phyloP scores from a whole-genome alignment of 2,113 vertebrate genomes.

The Porphyrio hochstetteri region DNA sequence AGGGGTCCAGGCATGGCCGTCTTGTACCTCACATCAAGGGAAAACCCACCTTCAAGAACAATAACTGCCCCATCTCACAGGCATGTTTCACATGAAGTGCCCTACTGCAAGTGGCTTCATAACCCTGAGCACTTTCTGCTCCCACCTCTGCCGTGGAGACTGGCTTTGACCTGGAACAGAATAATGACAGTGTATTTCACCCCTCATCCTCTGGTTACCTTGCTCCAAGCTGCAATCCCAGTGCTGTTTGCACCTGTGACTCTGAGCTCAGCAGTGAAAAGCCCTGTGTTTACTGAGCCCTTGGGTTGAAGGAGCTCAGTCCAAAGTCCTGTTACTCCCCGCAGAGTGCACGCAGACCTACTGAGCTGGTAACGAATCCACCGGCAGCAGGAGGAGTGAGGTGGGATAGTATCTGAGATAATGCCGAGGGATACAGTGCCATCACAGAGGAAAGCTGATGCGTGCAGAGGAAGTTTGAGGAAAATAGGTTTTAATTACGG shows the following conservation, averaged over 20 bases:
- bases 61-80: background rate
- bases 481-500: constrained; percentile 49
- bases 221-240: background rate
- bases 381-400: background rate
- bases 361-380: background rate
- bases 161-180: background rate
- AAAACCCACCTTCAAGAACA: background rate
- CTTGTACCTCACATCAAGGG: background rate
- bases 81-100: background rate
- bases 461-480: background rate
- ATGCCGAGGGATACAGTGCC: background rate
- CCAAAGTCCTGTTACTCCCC: background rate
- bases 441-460: background rate
- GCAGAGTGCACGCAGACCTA: background rate
- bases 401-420: background rate
- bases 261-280: background rate
- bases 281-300: background rate
- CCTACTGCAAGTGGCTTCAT: background rate
- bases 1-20: fast-evolving
- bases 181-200: fast-evolving
- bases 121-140: background rate
- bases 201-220: background rate
- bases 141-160: background rate
- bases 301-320: background rate
- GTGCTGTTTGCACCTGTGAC: background rate